Conservation (phyloP, 1,140 invertebrate genomes). For the Achatina immaculata region DNA sequence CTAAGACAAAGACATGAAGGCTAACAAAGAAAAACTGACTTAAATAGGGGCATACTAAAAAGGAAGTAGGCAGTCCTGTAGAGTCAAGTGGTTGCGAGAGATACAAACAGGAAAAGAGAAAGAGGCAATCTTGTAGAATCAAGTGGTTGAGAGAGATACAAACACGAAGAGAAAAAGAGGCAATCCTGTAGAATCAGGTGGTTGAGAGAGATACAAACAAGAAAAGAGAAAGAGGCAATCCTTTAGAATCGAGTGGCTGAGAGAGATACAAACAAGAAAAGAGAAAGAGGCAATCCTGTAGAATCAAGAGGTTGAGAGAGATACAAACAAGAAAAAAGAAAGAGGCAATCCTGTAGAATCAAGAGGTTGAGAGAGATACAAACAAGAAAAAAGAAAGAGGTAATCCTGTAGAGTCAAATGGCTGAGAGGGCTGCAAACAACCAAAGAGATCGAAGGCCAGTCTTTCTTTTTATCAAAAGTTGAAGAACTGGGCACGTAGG, state of each 20-base stretch:
- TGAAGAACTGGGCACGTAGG: background rate
- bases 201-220: background rate
- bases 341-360: too few relatives aligned
- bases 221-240: background rate
- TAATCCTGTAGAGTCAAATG: background rate
- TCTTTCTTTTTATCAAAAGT: background rate
- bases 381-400: slow-evolving; percentile 1
- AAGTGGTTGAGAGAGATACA: background rate
- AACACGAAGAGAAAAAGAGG: slow-evolving; percentile 1
- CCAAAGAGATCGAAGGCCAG: background rate
- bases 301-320: background rate
- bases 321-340: background rate
- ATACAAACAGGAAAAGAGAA: background rate
- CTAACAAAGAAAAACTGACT: too few relatives aligned
- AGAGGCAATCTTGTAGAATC: background rate
- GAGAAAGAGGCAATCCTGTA: background rate
- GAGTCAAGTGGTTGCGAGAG: too few relatives aligned
- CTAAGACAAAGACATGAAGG: too few relatives aligned
- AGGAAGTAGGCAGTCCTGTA: too few relatives aligned
- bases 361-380: background rate
- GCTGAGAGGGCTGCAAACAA: slow-evolving; percentile 2
- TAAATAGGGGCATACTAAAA: too few relatives aligned
- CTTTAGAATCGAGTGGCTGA: background rate
- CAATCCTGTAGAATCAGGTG: background rate
- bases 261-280: background rate